These are phyloP conservation scores for Mesochorus sp. DNA, from an alignment of 2,888 invertebrate genomes.

Conservation along the genomic window DNA sequence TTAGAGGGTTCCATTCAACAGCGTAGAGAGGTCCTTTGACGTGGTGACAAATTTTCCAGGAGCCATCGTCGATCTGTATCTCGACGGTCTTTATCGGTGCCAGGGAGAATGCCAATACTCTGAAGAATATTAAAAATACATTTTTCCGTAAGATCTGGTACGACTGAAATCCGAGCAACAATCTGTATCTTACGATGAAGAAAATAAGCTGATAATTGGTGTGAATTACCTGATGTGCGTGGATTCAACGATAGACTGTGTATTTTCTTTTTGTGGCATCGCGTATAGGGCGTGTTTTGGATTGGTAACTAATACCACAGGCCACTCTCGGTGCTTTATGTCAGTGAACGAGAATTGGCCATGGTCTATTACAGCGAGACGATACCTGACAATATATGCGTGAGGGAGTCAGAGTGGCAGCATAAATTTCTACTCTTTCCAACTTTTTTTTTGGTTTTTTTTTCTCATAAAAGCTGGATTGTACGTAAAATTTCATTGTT, in stretches of 20 bases:
- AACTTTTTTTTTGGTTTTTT: slow-evolving; percentile 4
- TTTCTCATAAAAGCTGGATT: slow-evolving; percentile 22
- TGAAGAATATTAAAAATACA: slow-evolving; percentile 73
- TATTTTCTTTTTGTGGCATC: slow-evolving; percentile 89
- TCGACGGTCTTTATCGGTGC: slow-evolving; percentile 86
- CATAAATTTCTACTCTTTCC: slow-evolving; percentile 45
- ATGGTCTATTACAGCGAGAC: slow-evolving; percentile 93
- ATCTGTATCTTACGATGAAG: slow-evolving; percentile 17
- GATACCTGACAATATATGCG: slow-evolving; percentile 84
- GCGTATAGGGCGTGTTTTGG: slow-evolving; percentile 92
- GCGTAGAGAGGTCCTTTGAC: slow-evolving; percentile 89
- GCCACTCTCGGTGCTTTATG: slow-evolving; percentile 90
- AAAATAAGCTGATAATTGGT: slow-evolving; percentile 52
- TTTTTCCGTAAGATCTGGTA: no score
- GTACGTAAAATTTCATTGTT: neutral
- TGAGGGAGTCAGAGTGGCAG: slow-evolving; percentile 61
- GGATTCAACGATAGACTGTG: slow-evolving; percentile 86
- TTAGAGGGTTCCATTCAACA: slow-evolving; percentile 87
- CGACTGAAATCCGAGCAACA: slow-evolving; percentile 1
- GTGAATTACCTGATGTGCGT: slow-evolving; percentile 88
- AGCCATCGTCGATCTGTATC: slow-evolving; percentile 86
- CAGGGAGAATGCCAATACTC: slow-evolving; percentile 91
- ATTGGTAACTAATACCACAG: slow-evolving; percentile 92
- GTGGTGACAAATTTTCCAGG: slow-evolving; percentile 86
- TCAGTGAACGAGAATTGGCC: slow-evolving; percentile 94